Conservation (phyloP, 2,797 vertebrate genomes). For the Rhinatrema bivittatum region DNA sequence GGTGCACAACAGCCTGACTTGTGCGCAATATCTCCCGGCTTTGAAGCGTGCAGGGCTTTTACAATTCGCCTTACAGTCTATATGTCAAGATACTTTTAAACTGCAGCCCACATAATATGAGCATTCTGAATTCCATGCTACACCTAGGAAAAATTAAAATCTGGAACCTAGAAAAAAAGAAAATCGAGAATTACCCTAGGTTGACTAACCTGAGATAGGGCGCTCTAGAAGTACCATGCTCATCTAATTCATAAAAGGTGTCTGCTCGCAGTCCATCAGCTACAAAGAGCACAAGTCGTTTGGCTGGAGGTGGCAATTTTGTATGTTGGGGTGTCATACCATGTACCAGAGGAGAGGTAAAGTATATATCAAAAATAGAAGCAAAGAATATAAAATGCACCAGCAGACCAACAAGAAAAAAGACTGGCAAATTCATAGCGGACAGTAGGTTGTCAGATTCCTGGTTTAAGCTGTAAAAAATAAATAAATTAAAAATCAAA, state of each 20-base stretch:
- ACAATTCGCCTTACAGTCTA: no score
- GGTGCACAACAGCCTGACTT: no score
- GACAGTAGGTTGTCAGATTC: not conserved
- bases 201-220: slow-evolving; percentile 75
- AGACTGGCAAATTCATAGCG: slow-evolving; percentile 64
- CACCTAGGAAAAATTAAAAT: no score
- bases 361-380: slow-evolving; percentile 97
- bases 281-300: slow-evolving; percentile 80
- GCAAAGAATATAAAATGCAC: slow-evolving; percentile 88
- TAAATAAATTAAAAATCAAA: not conserved
- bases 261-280: slow-evolving; percentile 92
- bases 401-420: slow-evolving; percentile 73
- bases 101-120: no score
- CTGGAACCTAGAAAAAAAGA: no score
- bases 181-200: accelerated
- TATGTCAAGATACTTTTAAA: no score
- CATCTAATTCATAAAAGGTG: slow-evolving; percentile 61
- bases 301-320: slow-evolving; percentile 69
- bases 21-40: no score
- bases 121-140: no score
- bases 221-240: slow-evolving; percentile 50
- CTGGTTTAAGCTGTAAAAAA: slow-evolving; percentile 12
- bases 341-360: slow-evolving; percentile 91
- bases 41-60: no score
- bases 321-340: slow-evolving; percentile 84